Evolutionary conservation across 2,888 invertebrate species (phyloP).

Genomic region (Epinotia ramella): DNA sequence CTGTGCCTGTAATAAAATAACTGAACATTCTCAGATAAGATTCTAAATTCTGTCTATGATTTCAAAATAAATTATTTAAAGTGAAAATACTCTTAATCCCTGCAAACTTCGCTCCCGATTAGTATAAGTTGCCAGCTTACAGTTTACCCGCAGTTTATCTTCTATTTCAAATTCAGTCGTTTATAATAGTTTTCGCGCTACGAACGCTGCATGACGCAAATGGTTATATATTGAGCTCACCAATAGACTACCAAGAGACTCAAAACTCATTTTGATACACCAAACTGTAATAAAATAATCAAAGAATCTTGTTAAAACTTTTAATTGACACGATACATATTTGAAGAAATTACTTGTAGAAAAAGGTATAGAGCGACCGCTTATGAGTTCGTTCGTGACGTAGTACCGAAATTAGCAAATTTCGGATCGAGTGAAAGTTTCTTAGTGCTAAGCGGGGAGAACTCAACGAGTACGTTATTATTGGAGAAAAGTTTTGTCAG

Average conservation of each 20-base stretch:
- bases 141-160: constrained; percentile 67
- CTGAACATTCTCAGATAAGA: neutral
- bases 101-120: constrained; percentile 59
- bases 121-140: constrained; percentile 61
- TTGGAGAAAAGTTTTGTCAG: constrained; percentile 64
- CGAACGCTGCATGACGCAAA: constrained; percentile 40
- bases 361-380: constrained; percentile 61
- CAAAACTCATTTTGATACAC: constrained; percentile 22
- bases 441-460: constrained; percentile 63
- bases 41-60: constrained; percentile 45
- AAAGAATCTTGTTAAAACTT: constrained; percentile 38
- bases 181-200: constrained; percentile 55
- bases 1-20: neutral
- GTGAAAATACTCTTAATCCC: constrained; percentile 58
- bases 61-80: constrained; percentile 60
- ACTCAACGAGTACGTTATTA: constrained; percentile 58
- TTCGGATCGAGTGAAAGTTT: constrained; percentile 72
- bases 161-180: constrained; percentile 68
- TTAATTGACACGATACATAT: constrained; percentile 43
- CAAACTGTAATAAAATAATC: constrained; percentile 25
- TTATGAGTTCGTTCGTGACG: constrained; percentile 63
- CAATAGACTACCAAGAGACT: constrained; percentile 14
- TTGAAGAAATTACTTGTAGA: constrained; percentile 34
- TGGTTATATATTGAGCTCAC: constrained; percentile 45
- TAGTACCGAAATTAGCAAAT: constrained; percentile 75